Evolutionary conservation across 2,113 vertebrate species (phyloP).

Genomic region (Atrichornis clamosus): DNA sequence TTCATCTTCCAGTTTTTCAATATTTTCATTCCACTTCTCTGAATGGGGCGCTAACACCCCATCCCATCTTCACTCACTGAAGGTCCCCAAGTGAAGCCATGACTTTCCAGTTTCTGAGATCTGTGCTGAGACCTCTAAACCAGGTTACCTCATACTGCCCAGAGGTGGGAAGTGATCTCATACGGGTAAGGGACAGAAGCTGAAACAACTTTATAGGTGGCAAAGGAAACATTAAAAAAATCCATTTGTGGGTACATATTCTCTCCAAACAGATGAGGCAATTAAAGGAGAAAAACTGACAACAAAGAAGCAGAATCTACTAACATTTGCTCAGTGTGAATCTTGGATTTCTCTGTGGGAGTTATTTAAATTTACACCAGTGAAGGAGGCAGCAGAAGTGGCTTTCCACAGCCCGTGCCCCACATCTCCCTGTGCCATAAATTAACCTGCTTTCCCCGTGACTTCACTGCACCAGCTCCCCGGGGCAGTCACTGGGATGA

Average conservation of each 20-base stretch:
- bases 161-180: slow-evolving; percentile 48
- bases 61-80: neutral
- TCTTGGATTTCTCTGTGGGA: slow-evolving; percentile 49
- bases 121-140: neutral
- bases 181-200: neutral
- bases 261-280: slow-evolving; percentile 47
- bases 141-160: neutral
- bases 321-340: slow-evolving; percentile 46
- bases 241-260: slow-evolving; percentile 25
- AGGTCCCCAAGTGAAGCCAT: neutral
- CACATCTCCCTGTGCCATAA: slow-evolving; percentile 15
- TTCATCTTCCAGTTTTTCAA: neutral
- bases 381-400: slow-evolving; percentile 5
- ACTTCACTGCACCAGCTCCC: slow-evolving; percentile 7
- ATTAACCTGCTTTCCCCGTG: slow-evolving; percentile 35
- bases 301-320: slow-evolving; percentile 27
- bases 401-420: slow-evolving; percentile 30
- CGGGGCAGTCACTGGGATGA: neutral
- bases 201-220: slow-evolving; percentile 28
- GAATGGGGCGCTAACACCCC: neutral
- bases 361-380: slow-evolving; percentile 51
- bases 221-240: slow-evolving; percentile 22
- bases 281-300: slow-evolving; percentile 34
- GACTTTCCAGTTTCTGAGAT: neutral
- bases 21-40: neutral